Conservation (phyloP, 1,140 invertebrate species). For the Tetraneura akinire region DNA sequence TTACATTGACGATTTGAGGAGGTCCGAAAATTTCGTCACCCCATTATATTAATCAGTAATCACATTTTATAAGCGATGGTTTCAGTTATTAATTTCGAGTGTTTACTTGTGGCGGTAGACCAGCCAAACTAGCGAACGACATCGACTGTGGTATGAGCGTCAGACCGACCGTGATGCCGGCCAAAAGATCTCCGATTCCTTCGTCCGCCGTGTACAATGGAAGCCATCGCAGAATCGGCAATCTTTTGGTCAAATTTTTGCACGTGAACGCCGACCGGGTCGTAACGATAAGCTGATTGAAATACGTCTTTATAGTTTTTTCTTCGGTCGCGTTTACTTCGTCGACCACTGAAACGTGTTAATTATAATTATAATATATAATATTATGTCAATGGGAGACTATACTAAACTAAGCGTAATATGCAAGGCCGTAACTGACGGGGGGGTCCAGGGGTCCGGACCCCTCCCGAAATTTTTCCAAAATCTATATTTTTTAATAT, state of each 20-base stretch:
- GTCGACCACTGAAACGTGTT: constrained; percentile 1
- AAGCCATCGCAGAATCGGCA: constrained; percentile 74
- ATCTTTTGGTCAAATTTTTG: constrained; percentile 69
- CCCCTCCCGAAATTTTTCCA: too few relatives aligned
- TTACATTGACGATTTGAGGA: too few relatives aligned
- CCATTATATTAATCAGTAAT: neutral
- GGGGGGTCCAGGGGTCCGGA: too few relatives aligned
- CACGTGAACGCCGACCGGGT: constrained; percentile 61
- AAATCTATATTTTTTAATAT: too few relatives aligned
- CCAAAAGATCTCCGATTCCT: constrained; percentile 71
- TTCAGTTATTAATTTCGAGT: too few relatives aligned
- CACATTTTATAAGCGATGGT: neutral
- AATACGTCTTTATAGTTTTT: neutral
- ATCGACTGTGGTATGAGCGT: constrained; percentile 85
- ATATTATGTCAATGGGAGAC: too few relatives aligned
- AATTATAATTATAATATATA: too few relatives aligned
- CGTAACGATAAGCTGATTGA: constrained; percentile 56
- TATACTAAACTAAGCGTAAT: too few relatives aligned
- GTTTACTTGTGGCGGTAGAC: constrained; percentile 63
- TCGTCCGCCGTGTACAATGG: constrained; percentile 72
- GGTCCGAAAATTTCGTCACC: too few relatives aligned
- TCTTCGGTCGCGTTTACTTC: neutral
- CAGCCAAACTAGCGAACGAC: constrained; percentile 78
- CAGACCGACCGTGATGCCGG: constrained; percentile 80
- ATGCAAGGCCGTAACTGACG: too few relatives aligned